Conservation (phyloP, 1,140 invertebrate species). For the Leptinotarsa defecta region DNA sequence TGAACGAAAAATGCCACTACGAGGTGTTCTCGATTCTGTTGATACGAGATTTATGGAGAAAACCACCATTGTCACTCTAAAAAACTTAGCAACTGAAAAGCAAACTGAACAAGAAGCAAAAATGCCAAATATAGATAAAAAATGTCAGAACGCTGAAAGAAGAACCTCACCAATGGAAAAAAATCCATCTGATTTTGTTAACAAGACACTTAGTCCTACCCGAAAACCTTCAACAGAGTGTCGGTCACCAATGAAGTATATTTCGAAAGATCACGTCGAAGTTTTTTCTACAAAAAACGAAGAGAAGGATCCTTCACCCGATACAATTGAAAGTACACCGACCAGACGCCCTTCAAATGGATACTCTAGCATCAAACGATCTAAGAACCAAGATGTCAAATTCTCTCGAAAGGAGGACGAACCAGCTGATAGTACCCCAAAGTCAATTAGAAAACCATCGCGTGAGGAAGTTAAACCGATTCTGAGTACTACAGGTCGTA, state of each 20-base stretch:
- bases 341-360: constrained; percentile 31
- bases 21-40: not conserved
- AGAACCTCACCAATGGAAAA: not conserved
- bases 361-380: constrained; percentile 25
- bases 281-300: no score
- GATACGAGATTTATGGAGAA: not conserved
- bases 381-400: constrained; percentile 24
- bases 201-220: not conserved
- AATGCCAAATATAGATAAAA: not conserved
- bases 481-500: constrained; percentile 45
- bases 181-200: not conserved
- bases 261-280: no score
- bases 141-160: not conserved
- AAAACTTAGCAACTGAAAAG: not conserved
- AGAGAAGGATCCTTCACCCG: no score
- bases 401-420: constrained; percentile 9
- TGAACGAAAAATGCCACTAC: constrained; percentile 25
- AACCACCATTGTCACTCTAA: not conserved
- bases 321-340: constrained; percentile 26
- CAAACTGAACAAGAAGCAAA: not conserved
- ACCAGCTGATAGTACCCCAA: constrained; percentile 38
- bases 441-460: constrained; percentile 37
- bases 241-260: constrained; percentile 14
- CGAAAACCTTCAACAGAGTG: not conserved
- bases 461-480: constrained; percentile 44